Base-by-base conservation (phyloP, 2,888 invertebrate species). In the Andrena fulva region DNA sequence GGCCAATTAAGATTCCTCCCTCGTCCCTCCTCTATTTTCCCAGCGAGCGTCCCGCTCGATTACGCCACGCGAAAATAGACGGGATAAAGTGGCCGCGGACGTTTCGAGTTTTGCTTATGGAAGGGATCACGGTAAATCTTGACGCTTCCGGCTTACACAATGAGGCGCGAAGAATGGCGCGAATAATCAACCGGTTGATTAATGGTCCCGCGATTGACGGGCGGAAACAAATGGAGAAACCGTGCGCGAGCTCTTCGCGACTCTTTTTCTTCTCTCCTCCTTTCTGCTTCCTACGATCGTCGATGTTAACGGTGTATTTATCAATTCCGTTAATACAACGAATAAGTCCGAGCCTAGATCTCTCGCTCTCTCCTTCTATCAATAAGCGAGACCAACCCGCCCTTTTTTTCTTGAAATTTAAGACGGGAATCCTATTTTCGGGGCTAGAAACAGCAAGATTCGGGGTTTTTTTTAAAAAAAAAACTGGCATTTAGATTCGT, bases 1-100 rank as follows among this genome's bases (percentile, higher is more conserved):
- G 59, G 64, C 76, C 85, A 81, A 89, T 89, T 88, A 78, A 80
- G 85, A 78, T 77, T 76, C 75, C 24, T 74, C 62, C 54, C 16
- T 56, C 62, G 48, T 64, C 35, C 35, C 48, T 48, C 20, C 35
- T 12, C 29, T 27, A 12, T 24, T 16, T 27, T n/a, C n/a, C 16
- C 10, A 2, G 62, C 33, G 29, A 33, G 3, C n/a, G 27, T 2
- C 33, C 20, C 16, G 27, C 4, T 20, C 77, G 76, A 59, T 67
- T 42, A 12, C 27, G 24, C 12, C 31, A 5, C 10, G 52, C 27
- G 70, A 62, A 80, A 77, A 70, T 77, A 66, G 42, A 24, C 35
- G 12, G 16, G 7, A 33, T 16, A 10, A 24, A 20, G 12, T 8
- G 2, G 4, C 10, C 24, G 16, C 1, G 29, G 0, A n/a, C 24